A percentile compares a stretch with the other conserved stretches of the same genome.
Evolutionary conservation across 2,113 vertebrate species (phyloP).

Genomic region (Periophthalmodon schlosseri): DNA sequence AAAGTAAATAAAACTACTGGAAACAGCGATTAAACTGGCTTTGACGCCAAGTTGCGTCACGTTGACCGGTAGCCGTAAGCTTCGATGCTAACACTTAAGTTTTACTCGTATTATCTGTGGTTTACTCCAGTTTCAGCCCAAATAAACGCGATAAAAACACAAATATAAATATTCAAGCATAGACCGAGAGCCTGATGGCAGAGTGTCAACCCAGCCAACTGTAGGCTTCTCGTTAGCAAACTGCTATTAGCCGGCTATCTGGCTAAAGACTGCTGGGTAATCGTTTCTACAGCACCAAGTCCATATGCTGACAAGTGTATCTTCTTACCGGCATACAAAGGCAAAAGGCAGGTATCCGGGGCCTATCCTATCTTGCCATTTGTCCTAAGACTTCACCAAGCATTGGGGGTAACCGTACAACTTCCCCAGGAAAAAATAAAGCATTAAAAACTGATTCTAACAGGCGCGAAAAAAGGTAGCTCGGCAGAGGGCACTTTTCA

Average conservation of each 20-base stretch:
- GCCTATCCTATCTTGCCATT: constrained; percentile 66
- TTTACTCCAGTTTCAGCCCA: neutral
- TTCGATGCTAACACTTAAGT: neutral
- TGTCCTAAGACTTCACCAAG: constrained; percentile 35
- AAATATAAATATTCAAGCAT: neutral
- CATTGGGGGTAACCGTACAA: constrained; percentile 21
- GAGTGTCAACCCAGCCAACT: constrained; percentile 38
- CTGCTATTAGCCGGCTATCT: constrained; percentile 59
- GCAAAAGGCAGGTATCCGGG: constrained; percentile 61
- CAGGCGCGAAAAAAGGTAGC: constrained; percentile 76
- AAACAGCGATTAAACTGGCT: constrained; percentile 6
- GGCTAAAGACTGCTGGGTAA: constrained; percentile 56
- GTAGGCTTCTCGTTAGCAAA: constrained; percentile 38
- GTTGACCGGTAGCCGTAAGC: neutral
- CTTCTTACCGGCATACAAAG: constrained; percentile 75
- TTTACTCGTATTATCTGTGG: neutral
- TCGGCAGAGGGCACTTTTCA: constrained; percentile 76
- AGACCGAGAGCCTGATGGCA: constrained; percentile 19
- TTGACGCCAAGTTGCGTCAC: neutral
- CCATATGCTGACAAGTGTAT: constrained; percentile 52
- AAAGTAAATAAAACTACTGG: constrained; percentile 26
- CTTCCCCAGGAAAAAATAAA: constrained; percentile 47
- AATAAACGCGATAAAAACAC: neutral
- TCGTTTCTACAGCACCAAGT: constrained; percentile 64
- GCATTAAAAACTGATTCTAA: constrained; percentile 73